Conservation (phyloP, 1,140 invertebrate species). For the Acyrthosiphon pisum region DNA sequence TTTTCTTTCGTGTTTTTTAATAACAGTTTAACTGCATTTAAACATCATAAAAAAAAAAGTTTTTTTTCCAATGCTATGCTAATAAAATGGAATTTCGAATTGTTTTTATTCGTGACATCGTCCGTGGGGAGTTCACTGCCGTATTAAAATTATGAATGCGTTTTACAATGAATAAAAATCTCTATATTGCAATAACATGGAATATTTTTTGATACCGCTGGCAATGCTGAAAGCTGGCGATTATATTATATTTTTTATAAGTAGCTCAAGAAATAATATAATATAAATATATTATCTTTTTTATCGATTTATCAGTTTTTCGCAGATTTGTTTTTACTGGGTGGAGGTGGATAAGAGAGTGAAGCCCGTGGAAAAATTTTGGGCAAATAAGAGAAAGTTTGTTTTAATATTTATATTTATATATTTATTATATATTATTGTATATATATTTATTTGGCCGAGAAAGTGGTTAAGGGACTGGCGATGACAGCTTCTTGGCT, state of each 20-base stretch:
- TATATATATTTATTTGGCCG: conserved; percentile 42
- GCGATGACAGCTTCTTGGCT: conserved; percentile 55
- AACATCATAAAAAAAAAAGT: not conserved
- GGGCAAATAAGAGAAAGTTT: conserved; percentile 19
- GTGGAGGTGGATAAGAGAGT: not conserved
- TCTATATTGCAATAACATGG: not conserved
- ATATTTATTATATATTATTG: not conserved
- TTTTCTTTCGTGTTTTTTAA: not conserved
- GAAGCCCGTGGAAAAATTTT: not conserved
- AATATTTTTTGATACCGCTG: not conserved
- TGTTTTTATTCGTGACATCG: conserved; percentile 11
- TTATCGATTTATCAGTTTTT: not conserved
- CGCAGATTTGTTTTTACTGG: not conserved
- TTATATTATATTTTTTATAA: not conserved
- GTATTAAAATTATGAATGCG: not conserved
- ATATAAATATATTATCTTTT: not conserved
- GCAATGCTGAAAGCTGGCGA: not conserved
- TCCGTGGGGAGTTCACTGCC: not conserved
- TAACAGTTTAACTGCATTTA: not conserved
- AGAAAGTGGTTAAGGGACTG: conserved; percentile 51
- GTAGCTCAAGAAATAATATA: not conserved
- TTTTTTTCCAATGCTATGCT: not conserved
- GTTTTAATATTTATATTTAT: conserved; percentile 30
- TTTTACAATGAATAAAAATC: conserved; percentile 19
- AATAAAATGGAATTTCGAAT: conserved; percentile 14